Base-by-base conservation (phyloP, 35 echinoderm and acorn worm genomes). In the Holothuria glaberrima region DNA sequence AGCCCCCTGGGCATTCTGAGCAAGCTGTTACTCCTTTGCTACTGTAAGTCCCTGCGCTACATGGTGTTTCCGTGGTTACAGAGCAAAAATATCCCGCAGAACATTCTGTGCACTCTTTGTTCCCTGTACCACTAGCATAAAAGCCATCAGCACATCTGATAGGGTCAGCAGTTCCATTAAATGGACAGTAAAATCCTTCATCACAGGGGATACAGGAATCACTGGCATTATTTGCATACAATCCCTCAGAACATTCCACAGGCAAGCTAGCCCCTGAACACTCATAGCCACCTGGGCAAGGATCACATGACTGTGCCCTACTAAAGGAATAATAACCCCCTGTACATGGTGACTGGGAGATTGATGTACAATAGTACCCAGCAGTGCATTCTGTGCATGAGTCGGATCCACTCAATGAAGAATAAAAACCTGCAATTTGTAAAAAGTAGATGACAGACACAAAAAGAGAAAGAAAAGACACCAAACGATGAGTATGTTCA, bases 171-270 rank as follows among this genome's bases (percentile, higher is more conserved):
- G 82, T 90, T 22, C 59, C 88, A 70, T 92, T 81, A 13, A 59
- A 86, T 4, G 96, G 96, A 28, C 96, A 98, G 82, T 87, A 91
- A 41, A 80, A 92, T 0, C 96, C 96, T 46, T 68, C 83, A 21
- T 90, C 83, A 71, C 96, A 98, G 6, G 30, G 26, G 29, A 22
- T 25, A 65, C 96, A 98, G 26, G 44, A 75, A 19, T 66, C 46
- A 35, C 93, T 94, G 26, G 90, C 93, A 22, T 90, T 91, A 5
- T 30, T 35, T 57, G 96, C 93, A 86, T 95, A 95, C 16, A 31
- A 90, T 58, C 96, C 93, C 33, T 82, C 82, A 2, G 74, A 32
- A 83, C 96, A 98, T 36, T 88, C 58, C 1, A 91, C 71, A 20
- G 93, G 93, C 12, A 82, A 14, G 17, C 83, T 76, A 61, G 52